Conservation (phyloP, 2,113 vertebrate species). For the Melanerpes formicivorus region DNA sequence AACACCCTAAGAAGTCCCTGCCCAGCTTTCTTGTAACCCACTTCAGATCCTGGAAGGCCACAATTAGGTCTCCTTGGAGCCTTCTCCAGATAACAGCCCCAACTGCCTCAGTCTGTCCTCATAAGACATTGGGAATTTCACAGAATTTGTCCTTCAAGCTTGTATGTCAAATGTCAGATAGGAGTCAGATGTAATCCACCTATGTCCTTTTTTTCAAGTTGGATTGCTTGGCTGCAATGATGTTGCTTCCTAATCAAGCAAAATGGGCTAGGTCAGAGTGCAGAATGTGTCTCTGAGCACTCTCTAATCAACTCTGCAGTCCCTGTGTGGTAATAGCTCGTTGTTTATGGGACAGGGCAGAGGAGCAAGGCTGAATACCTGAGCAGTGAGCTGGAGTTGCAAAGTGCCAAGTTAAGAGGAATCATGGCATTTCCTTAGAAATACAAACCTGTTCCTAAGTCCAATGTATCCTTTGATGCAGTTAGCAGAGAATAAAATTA, state of each 20-base stretch:
- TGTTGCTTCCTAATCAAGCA: not conserved
- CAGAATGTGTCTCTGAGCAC: not conserved
- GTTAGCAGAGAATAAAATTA: not conserved
- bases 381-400: not conserved
- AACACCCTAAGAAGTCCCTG: too few relatives aligned
- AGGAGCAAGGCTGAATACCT: not conserved
- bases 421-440: not conserved
- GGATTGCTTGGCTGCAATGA: not conserved
- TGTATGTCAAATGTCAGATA: not conserved
- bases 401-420: not conserved
- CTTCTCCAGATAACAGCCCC: too few relatives aligned
- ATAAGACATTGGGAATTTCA: not conserved
- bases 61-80: too few relatives aligned
- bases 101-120: too few relatives aligned
- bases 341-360: not conserved
- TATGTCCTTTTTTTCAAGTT: not conserved
- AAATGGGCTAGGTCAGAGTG: not conserved
- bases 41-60: too few relatives aligned
- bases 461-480: not conserved
- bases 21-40: too few relatives aligned
- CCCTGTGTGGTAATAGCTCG: not conserved
- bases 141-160: not conserved
- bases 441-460: not conserved
- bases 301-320: not conserved
- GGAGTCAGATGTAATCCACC: not conserved